Base-by-base conservation (phyloP, 2,113 vertebrate genomes). In the Grallaria varia region DNA sequence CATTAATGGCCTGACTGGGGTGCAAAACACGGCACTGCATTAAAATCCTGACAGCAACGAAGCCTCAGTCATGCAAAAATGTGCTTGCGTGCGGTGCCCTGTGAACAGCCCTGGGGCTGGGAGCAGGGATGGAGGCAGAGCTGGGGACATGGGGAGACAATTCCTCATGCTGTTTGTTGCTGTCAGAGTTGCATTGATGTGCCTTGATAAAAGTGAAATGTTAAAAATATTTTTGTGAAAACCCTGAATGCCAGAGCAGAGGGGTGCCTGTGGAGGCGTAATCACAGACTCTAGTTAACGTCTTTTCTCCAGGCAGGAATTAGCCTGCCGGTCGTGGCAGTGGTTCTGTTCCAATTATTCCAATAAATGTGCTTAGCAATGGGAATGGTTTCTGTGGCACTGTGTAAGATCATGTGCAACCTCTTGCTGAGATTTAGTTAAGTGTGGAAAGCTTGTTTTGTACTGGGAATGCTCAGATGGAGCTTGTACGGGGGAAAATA, bases 401-500 rank as follows among this genome's bases (percentile, higher is more conserved):
- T 94, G 90, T 74, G 72, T 83, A 44, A 77, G 89, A 95, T 96
- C 95, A 97, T 95, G 92, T 97, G 91, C 85, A 87, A 25, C 87
- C 96, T 90, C 96, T 92, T 64, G 87, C 94, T 87, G 82, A 71
- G 96, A 91, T 64, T 92, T 83, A 95, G 95, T 89, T 77, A 87
- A 67, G 84, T 60, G 79, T 35, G 59, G 95, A 95, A 95, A 94
- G 82, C 93, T 96, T 96, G 92, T 95, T 97, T 96, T 96, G 95
- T 84, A 47, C 92, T 96, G 90, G 87, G 95, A 96, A 62, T 1
- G 71, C 92, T 96, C 90, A 83, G 95, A 95, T 87, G 92, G 92
- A 92, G 92, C 85, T 89, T 85, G 95, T 91, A 45, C 78, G 39
- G 88, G 93, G 93, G 87, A 81, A 96, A 94, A 95, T 63, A 31